These are phyloP conservation scores for Psammodynastes pulverulentus DNA, from an alignment of 2,113 vertebrate genomes.

Conservation along the genomic window DNA sequence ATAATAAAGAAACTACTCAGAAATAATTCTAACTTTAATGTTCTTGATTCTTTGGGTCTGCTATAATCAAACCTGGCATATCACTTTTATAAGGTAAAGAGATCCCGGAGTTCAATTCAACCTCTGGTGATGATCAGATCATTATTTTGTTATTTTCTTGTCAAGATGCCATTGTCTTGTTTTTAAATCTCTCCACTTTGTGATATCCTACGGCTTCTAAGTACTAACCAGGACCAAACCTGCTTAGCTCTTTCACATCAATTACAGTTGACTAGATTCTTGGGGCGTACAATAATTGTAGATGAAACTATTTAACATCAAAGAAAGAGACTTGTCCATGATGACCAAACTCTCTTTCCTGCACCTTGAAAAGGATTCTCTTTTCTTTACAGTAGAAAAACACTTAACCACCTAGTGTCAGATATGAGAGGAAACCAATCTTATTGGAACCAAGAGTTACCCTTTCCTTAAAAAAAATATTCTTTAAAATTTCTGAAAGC, in stretches of 20 bases:
- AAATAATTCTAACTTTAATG: too few relatives aligned
- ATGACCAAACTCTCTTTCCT: background rate
- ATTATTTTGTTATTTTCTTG: background rate
- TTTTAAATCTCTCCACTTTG: background rate
- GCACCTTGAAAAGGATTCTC: background rate
- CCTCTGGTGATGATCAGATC: background rate
- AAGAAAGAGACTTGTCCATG: background rate
- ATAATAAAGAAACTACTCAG: too few relatives aligned
- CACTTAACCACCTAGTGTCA: background rate
- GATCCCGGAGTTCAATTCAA: background rate
- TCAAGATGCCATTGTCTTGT: background rate
- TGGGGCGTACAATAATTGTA: background rate
- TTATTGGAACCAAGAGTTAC: background rate
- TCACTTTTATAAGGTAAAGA: background rate
- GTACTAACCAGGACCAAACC: background rate
- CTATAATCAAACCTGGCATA: background rate
- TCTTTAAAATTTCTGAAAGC: background rate
- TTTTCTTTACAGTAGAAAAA: background rate
- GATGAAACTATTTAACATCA: background rate
- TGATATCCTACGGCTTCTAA: background rate
- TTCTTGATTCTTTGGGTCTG: too few relatives aligned
- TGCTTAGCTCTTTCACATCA: background rate
- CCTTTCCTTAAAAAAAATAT: background rate
- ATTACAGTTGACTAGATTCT: background rate
- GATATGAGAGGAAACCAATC: background rate